Evolutionary conservation across 2,113 vertebrate species (phyloP).

Genomic region (Sebastes schlegelii): DNA sequence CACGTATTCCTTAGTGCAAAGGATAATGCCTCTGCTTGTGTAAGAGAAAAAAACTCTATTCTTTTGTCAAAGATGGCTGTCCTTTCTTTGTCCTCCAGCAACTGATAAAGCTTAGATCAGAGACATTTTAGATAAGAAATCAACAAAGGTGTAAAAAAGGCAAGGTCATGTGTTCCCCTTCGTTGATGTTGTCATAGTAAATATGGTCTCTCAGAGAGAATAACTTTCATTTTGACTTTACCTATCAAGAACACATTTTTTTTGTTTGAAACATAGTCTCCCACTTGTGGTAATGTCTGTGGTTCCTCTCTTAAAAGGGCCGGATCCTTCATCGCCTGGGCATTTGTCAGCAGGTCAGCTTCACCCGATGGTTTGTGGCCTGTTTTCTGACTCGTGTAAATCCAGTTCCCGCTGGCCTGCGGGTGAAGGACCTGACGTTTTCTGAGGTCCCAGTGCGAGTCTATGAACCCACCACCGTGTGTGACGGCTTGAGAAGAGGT

Average conservation of each 20-base stretch:
- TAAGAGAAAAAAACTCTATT: neutral
- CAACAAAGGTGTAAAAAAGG: constrained; percentile 47
- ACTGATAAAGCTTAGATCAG: constrained; percentile 63
- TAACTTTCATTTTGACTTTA: constrained; percentile 63
- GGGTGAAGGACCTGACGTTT: constrained; percentile 83
- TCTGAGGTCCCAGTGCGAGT: constrained; percentile 85
- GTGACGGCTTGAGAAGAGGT: constrained; percentile 76
- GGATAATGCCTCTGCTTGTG: neutral
- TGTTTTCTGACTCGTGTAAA: constrained; percentile 35
- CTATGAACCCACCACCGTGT: constrained; percentile 82
- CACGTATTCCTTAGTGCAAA: neutral
- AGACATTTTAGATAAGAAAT: constrained; percentile 73
- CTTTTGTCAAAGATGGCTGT: constrained; percentile 29
- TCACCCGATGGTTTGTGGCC: constrained; percentile 77
- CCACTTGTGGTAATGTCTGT: constrained; percentile 11
- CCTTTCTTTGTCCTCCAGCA: constrained; percentile 65
- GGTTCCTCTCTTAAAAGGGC: constrained; percentile 76
- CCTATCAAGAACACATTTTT: constrained; percentile 9
- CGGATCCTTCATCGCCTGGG: constrained; percentile 85
- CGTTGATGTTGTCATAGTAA: constrained; percentile 67
- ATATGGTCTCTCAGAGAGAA: constrained; percentile 42
- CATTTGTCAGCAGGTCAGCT: constrained; percentile 83
- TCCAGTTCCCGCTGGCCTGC: constrained; percentile 68
- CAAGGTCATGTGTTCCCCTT: constrained; percentile 55
- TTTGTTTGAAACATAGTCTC: neutral